phyloP scores from a whole-genome alignment of 2,113 vertebrate genomes.

The Ptilonorhynchus violaceus region DNA sequence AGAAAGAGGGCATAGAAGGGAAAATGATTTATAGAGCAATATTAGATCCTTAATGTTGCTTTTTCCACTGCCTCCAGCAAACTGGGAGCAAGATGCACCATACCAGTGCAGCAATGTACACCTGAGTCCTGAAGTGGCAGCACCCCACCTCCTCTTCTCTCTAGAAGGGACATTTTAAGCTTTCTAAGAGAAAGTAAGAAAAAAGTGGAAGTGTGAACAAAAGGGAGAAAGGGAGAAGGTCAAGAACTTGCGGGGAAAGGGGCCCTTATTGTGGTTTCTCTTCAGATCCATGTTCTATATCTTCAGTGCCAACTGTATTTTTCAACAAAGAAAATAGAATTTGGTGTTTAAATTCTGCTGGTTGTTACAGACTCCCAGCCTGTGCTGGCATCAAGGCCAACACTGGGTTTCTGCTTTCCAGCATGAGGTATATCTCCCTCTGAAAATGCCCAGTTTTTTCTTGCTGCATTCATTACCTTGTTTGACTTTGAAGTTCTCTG shows the following conservation, averaged over 20 bases:
- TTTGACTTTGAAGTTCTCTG: neutral
- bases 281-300: neutral
- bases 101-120: neutral
- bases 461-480: neutral
- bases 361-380: neutral
- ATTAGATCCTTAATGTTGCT: neutral
- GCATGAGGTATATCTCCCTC: neutral
- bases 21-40: neutral
- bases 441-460: neutral
- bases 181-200: neutral
- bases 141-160: too few species aligned
- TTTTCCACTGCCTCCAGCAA: neutral
- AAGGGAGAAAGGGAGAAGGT: neutral
- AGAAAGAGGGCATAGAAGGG: neutral
- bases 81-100: neutral
- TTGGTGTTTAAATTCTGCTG: neutral
- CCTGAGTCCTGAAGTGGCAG: neutral
- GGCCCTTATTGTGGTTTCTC: neutral
- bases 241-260: neutral
- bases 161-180: neutral
- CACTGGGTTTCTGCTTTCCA: neutral
- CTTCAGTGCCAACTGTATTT: neutral
- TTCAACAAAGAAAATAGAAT: neutral
- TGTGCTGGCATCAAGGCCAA: rapidly evolving
- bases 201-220: neutral